A percentile compares a stretch with the other conserved stretches of the same genome.
Conservation (phyloP, 2,113 vertebrate genomes). For the Castor canadensis region DNA sequence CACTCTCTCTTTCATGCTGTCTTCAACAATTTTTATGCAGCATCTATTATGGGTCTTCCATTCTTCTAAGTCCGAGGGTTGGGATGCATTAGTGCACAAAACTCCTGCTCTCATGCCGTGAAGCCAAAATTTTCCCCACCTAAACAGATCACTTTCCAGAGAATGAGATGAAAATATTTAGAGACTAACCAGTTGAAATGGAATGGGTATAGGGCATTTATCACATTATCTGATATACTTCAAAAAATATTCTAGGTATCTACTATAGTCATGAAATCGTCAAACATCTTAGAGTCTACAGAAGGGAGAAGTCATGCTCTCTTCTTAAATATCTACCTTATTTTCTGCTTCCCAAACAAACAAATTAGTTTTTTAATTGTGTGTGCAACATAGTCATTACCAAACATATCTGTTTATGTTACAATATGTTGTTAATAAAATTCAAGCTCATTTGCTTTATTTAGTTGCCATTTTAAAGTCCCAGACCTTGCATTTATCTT, state of each 20-base stretch:
- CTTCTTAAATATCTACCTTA: neutral
- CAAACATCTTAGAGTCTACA: neutral
- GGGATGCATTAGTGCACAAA: neutral
- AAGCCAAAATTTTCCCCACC: neutral
- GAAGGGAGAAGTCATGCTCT: neutral
- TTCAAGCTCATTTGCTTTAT: conserved; percentile 62
- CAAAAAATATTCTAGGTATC: neutral
- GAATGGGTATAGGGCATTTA: neutral
- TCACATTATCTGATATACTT: neutral
- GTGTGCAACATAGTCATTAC: neutral
- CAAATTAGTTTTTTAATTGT: neutral
- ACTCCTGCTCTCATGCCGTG: neutral
- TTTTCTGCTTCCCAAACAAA: neutral
- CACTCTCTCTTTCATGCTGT: neutral
- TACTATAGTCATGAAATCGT: neutral
- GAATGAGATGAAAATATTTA: neutral
- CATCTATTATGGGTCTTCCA: neutral
- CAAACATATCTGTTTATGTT: conserved; percentile 54
- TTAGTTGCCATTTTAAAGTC: conserved; percentile 50
- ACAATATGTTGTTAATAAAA: conserved; percentile 30
- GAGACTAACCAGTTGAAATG: neutral
- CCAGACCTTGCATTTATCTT: conserved; percentile 68
- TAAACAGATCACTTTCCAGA: neutral
- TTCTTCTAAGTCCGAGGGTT: neutral
- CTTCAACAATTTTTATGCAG: neutral